Percentiles rank a stretch among this genome's conserved stretches.
phyloP scores from a whole-genome alignment of 1,140 invertebrate species.

The Drosophila kepulauana region DNA sequence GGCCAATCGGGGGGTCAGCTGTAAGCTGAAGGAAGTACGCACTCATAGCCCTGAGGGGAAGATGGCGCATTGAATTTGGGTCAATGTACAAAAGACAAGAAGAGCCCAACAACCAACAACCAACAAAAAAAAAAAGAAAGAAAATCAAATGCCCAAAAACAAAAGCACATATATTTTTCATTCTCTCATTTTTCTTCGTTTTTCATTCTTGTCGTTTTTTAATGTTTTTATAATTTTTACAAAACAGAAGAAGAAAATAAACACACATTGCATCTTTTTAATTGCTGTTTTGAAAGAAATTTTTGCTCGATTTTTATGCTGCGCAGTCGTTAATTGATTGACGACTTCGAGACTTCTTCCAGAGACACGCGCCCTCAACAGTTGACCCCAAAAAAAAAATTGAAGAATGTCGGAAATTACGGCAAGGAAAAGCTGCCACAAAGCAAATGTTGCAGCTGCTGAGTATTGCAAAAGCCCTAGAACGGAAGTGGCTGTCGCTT shows the following conservation, averaged over 20 bases:
- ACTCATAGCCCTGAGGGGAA: constrained; percentile 1
- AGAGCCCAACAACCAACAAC: neutral
- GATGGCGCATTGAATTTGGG: constrained; percentile 33
- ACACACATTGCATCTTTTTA: constrained; percentile 40
- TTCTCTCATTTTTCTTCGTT: constrained; percentile 7
- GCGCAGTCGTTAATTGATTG: constrained; percentile 52
- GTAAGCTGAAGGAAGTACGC: constrained; percentile 47
- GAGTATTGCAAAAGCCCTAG: constrained; percentile 40
- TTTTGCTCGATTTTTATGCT: constrained; percentile 21
- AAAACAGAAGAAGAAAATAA: constrained; percentile 7
- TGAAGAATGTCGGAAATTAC: neutral
- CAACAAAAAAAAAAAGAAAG: neutral
- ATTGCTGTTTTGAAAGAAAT: constrained; percentile 47
- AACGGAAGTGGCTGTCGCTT: constrained; percentile 51
- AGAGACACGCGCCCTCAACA: constrained; percentile 22
- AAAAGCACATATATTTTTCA: constrained; percentile 13
- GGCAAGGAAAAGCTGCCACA: constrained; percentile 38
- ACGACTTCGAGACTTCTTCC: constrained; percentile 22
- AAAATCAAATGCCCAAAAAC: constrained; percentile 20
- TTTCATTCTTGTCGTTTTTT: constrained; percentile 37
- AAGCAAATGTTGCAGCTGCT: constrained; percentile 35
- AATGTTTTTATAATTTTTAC: constrained; percentile 68
- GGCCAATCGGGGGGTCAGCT: constrained; percentile 34
- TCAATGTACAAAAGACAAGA: constrained; percentile 43
- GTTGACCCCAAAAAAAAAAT: constrained; percentile 35